Evolutionary conservation across 2,888 invertebrate species (phyloP), one percentile per base, ranked within the genome.

Genomic region (Cinara cedri): DNA sequence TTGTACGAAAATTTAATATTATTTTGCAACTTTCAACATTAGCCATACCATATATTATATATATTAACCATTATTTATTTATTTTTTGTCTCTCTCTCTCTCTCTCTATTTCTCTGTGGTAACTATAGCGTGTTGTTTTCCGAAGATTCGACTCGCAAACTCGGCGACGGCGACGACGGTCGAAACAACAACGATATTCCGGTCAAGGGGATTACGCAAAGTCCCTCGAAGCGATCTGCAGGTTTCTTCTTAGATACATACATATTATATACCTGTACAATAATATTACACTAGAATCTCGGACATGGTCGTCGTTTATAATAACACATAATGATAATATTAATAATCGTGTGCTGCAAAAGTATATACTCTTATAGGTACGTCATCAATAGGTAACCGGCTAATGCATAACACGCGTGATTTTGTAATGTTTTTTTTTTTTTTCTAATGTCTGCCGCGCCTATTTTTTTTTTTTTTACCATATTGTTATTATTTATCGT

Each of bases 151-250:
- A 1, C 44, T 60, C 44, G 14, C 8, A 34, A 9, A 24, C 42
- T 0, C 66, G 10, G 19, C 10, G 42, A n/a, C 63, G 6, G 42
- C 1, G 19, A 26, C 19, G 49, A 51, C 13, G 9, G n/a, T 54
- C 34, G 51, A 54, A 70, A 34, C 51, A 13, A 34, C 34, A 26
- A 34, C 14, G 51, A 63, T 42, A 74, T 63, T 63, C 74, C 74
- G 74, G 74, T 74, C 74, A 74, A 74, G 74, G 74, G 51, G 63
- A 74, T 63, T 74, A 54, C 74, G 74, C 34, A 74, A 74, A 74
- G 51, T 16, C n/a, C 62, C 11, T 46, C 62, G 19, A 16, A 54
- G 16, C 57, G 21, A 57, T 57, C 51, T 26, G 62, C 60, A 19
- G 72, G 49, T 72, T 62, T 60, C 49, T 21, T 72, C 72, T 62